Evolutionary conservation across 2,113 vertebrate species (phyloP), one percentile per base, ranked within the genome.

Genomic region (Microtus montanus): DNA sequence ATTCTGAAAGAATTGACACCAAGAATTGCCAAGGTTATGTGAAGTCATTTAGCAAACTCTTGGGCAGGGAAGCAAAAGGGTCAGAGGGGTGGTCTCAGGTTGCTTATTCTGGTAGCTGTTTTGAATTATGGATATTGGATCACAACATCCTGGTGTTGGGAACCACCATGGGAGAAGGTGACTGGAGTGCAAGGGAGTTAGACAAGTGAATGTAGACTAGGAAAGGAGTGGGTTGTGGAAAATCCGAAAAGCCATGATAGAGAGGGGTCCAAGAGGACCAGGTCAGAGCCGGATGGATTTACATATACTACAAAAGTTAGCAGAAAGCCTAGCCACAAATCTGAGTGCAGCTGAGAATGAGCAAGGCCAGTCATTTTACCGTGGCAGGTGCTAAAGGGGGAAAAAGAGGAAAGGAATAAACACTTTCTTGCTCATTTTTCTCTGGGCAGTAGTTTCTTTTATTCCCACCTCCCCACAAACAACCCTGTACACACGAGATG

Each of bases 381-480:
- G 33, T 80, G 64, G 28, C 14, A 5, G 73, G 6, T 74, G 19
- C 20, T 78, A 7, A 5, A 64, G 35, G 24, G 41, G 73, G 92
- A 24, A 85, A 87, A 41, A 71, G 64, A 80, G 24, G 64, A 77
- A 12, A 68, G 80, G 33, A 71, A 92, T 15, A 49, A 89, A 68
- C 1, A 35, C 1, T 44, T 44, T 90, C 61, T 38, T 61, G 14
- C 17, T 64, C n/a, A 17, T 44, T 86, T 97, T 94, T 85, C n/a
- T 80, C 44, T 93, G 49, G 89, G 73, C 10, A 85, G n/a, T 20
- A 93, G 71, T 95, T 82, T 68, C 44, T 44, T 73, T 93, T 85
- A 52, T 64, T 77, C 7, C 52, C 66, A 10, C n/a, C 30, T 73
- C 5, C 22, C 15, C 44, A 12, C 28, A 87, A 84, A 28, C 28